Evolutionary conservation across 2,797 vertebrate genomes (phyloP).

Genomic region (Scarus forsteni): DNA sequence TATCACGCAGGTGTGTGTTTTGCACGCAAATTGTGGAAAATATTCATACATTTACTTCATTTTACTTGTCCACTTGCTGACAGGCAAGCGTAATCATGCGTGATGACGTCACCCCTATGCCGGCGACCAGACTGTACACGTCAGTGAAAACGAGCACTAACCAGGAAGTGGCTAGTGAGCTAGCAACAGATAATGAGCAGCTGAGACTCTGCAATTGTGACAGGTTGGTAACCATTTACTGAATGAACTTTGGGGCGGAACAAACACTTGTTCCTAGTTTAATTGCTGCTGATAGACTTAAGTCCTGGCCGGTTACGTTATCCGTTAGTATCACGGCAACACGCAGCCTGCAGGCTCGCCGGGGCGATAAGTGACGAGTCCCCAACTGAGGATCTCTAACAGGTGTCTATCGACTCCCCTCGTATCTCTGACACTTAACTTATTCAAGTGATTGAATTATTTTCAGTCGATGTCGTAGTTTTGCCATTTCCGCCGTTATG

Average conservation of each 20-base stretch:
- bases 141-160: constrained; percentile 55
- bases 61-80: not conserved
- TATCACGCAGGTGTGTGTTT: no score
- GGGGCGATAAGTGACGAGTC: not conserved
- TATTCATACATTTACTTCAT: no score
- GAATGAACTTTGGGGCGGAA: constrained; percentile 37
- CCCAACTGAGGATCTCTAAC: not conserved
- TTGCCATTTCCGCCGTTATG: not conserved
- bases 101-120: constrained; percentile 14
- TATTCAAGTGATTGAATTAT: no score
- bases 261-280: accelerated
- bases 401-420: not conserved
- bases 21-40: no score
- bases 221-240: constrained; percentile 63
- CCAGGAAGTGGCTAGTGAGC: constrained; percentile 73
- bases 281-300: accelerated
- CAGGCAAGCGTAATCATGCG: no score
- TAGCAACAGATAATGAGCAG: constrained; percentile 67
- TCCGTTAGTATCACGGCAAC: constrained; percentile 20
- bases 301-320: not conserved
- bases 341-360: constrained; percentile 21
- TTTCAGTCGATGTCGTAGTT: not conserved
- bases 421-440: not conserved
- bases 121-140: constrained; percentile 38
- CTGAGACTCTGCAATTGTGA: constrained; percentile 46